Conservation (phyloP, 2,113 vertebrate genomes). For the Piaya cayana region DNA sequence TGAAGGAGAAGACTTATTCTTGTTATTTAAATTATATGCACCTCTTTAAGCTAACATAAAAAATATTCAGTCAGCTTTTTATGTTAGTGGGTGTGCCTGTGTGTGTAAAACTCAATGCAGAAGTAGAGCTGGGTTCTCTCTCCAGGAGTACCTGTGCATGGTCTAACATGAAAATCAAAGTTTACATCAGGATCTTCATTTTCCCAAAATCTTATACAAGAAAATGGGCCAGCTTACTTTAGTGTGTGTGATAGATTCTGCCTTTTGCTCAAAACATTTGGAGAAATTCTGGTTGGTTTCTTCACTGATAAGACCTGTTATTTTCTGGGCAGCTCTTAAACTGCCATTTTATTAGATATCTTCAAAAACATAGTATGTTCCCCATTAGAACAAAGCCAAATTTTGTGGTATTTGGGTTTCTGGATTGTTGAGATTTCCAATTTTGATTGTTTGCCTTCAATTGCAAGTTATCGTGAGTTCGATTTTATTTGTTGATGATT, state of each 20-base stretch:
- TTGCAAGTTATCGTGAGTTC: neutral
- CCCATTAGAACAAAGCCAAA: neutral
- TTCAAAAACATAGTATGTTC: neutral
- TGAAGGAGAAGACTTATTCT: neutral
- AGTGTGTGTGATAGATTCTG: neutral
- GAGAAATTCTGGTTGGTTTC: neutral
- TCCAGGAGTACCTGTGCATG: neutral
- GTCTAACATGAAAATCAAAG: neutral
- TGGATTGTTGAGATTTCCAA: neutral
- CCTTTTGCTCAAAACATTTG: neutral
- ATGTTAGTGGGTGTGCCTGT: neutral
- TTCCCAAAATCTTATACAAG: neutral
- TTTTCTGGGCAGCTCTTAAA: neutral
- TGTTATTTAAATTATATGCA: neutral
- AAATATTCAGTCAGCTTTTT: neutral
- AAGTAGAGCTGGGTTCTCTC: neutral
- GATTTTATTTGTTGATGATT: neutral
- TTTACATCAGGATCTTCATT: neutral
- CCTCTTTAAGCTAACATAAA: neutral
- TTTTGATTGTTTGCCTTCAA: neutral
- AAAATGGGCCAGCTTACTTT: neutral
- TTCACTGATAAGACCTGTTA: neutral
- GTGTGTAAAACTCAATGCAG: neutral
- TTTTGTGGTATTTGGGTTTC: neutral
- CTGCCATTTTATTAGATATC: neutral